Evolutionary conservation across 2,888 invertebrate species (phyloP).

Genomic region (Cheiracanthium punctorium): DNA sequence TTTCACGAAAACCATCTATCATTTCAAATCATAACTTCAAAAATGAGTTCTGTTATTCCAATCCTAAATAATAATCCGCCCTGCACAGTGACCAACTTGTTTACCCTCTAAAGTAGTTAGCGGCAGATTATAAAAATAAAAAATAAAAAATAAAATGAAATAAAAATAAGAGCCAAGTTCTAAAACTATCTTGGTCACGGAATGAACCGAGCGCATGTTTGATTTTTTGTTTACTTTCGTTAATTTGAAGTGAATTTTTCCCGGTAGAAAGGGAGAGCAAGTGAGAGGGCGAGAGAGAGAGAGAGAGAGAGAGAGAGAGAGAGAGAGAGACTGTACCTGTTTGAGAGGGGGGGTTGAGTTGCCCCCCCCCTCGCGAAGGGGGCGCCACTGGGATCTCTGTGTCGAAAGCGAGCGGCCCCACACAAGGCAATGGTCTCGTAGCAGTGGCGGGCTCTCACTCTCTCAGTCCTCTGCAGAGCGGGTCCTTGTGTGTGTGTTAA

Average conservation of each 20-base stretch:
- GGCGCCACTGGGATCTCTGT: constrained; percentile 53
- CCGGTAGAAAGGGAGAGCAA: neutral
- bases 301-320: neutral
- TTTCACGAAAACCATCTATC: too few relatives aligned
- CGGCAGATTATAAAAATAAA: too few relatives aligned
- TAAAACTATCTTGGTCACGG: neutral
- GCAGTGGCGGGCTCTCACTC: neutral
- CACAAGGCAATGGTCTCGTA: constrained; percentile 56
- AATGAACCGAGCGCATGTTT: neutral
- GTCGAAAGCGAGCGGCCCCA: constrained; percentile 30
- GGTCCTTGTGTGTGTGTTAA: constrained; percentile 18
- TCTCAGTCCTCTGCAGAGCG: neutral
- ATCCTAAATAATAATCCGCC: too few relatives aligned
- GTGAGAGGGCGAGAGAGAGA: neutral
- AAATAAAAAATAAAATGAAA: too few relatives aligned
- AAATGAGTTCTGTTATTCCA: too few relatives aligned
- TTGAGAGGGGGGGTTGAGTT: constrained; percentile 30
- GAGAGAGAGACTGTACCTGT: constrained; percentile 21
- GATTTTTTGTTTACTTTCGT: neutral
- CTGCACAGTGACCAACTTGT: neutral
- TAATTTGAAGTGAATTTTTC: neutral
- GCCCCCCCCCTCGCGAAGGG: constrained; percentile 49
- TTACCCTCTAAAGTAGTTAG: neutral
- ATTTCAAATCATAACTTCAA: too few relatives aligned
- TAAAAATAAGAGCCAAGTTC: neutral